A percentile compares a stretch with the other conserved stretches of the same genome.
Evolutionary conservation across 2,113 vertebrate genomes (phyloP).

Genomic region (Phainopepla nitens): DNA sequence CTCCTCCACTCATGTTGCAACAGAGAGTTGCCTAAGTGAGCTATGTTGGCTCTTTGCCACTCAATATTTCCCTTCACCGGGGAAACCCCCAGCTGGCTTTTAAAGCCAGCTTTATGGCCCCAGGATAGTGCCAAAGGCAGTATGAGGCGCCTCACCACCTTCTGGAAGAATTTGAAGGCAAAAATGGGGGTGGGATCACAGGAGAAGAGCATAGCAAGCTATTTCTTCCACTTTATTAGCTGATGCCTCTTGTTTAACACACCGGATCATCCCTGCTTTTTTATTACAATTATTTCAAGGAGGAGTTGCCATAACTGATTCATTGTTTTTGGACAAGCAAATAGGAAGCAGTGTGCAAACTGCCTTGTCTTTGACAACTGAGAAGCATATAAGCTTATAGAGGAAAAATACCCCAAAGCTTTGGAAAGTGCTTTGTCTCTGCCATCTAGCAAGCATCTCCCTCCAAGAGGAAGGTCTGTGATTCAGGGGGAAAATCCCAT

Average conservation of each 20-base stretch:
- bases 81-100: conserved; percentile 54
- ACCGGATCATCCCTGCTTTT: neutral
- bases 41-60: conserved; percentile 54
- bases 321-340: neutral
- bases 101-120: conserved; percentile 11
- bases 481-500: conserved; percentile 54
- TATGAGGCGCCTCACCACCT: neutral
- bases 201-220: neutral
- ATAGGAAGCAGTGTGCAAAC: neutral
- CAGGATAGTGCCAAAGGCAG: neutral
- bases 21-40: conserved; percentile 48
- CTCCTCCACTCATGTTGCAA: conserved; percentile 51
- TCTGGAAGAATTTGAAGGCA: conserved; percentile 21
- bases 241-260: neutral
- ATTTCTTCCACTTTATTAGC: neutral
- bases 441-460: neutral
- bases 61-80: conserved; percentile 57
- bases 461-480: conserved; percentile 27
- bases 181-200: neutral
- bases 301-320: neutral
- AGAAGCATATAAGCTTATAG: neutral
- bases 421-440: neutral
- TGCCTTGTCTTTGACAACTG: neutral
- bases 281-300: neutral
- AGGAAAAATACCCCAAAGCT: neutral